These are phyloP conservation scores for Pholis gunnellus DNA, from an alignment of 2,113 vertebrate species.

Conservation along the genomic window DNA sequence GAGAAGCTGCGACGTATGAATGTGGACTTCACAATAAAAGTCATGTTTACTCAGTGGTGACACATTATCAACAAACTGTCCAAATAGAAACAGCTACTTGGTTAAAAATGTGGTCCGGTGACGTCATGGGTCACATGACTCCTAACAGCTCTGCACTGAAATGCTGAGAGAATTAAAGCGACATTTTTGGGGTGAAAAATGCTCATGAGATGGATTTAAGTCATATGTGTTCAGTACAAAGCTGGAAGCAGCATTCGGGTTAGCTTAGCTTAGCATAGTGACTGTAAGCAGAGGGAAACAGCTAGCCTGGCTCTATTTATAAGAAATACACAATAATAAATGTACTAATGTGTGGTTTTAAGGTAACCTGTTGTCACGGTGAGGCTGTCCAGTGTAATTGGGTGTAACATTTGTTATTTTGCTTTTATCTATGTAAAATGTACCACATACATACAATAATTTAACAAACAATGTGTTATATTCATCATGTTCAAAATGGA, in stretches of 20 bases:
- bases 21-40: not conserved
- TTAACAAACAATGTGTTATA: not conserved
- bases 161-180: not conserved
- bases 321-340: not conserved
- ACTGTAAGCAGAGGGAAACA: not conserved
- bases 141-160: not conserved
- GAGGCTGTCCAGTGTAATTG: not conserved
- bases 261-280: not conserved
- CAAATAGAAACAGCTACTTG: not conserved
- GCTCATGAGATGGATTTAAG: not conserved
- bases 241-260: not conserved
- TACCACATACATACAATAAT: not conserved
- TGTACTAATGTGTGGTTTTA: not conserved
- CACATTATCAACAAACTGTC: not conserved
- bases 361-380: not conserved
- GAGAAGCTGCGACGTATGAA: not conserved
- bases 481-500: not conserved
- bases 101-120: not conserved
- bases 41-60: not conserved
- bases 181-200: not conserved
- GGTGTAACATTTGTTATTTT: not conserved
- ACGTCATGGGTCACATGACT: conserved; percentile 32
- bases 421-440: not conserved
- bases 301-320: not conserved
- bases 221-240: not conserved